phyloP scores from a whole-genome alignment of 2,888 invertebrate genomes.

The Drosophila anomalata region DNA sequence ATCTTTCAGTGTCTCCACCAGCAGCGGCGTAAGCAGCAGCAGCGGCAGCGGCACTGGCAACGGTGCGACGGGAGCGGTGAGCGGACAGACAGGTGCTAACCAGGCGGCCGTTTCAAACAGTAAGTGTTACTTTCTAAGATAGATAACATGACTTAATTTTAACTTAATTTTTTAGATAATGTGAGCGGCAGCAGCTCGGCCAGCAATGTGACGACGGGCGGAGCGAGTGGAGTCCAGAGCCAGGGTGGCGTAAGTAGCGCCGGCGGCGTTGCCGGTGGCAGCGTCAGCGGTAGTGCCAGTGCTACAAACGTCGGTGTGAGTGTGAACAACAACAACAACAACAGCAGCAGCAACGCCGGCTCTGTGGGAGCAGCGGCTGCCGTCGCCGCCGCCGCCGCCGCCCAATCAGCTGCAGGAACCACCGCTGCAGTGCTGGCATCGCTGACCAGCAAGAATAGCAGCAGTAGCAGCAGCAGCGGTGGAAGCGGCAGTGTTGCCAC shows the following conservation, averaged over 20 bases:
- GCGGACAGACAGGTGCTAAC: slow-evolving; percentile 75
- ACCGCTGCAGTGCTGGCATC: slow-evolving; percentile 69
- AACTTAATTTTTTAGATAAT: slow-evolving; percentile 50
- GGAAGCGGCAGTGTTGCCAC: slow-evolving; percentile 43
- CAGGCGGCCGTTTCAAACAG: slow-evolving; percentile 80
- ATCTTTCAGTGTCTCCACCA: slow-evolving; percentile 80
- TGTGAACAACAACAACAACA: slow-evolving; percentile 46
- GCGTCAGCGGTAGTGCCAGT: slow-evolving; percentile 46
- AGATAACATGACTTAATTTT: neutral
- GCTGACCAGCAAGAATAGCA: slow-evolving; percentile 75
- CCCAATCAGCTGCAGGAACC: slow-evolving; percentile 68
- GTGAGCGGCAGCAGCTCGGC: slow-evolving; percentile 71
- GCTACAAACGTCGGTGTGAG: slow-evolving; percentile 54
- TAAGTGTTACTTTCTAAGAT: slow-evolving; percentile 52
- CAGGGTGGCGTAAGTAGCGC: slow-evolving; percentile 69
- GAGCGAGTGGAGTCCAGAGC: slow-evolving; percentile 61
- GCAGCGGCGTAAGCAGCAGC: slow-evolving; percentile 81
- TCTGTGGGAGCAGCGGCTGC: slow-evolving; percentile 75
- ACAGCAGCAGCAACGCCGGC: slow-evolving; percentile 68
- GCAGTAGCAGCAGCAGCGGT: slow-evolving; percentile 66
- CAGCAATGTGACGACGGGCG: slow-evolving; percentile 65
- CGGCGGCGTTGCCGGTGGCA: slow-evolving; percentile 59
- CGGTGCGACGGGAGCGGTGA: slow-evolving; percentile 73
- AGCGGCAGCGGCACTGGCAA: slow-evolving; percentile 76
- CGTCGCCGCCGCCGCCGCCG: slow-evolving; percentile 66